Conservation (phyloP, 2,888 invertebrate genomes). For the Hypsopygia costalis region DNA sequence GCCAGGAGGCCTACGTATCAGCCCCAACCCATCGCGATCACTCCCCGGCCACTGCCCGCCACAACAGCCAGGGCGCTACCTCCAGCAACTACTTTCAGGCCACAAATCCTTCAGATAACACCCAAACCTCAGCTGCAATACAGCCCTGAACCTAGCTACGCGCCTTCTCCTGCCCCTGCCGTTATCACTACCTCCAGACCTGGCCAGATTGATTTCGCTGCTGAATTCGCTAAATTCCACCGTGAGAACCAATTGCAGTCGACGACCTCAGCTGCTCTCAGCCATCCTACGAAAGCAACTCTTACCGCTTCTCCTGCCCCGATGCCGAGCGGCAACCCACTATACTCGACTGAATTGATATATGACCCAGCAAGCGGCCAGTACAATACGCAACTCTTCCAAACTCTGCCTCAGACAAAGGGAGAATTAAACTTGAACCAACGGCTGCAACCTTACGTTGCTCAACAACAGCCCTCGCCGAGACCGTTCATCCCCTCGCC, state of each 20-base stretch:
- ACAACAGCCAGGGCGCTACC: slow-evolving; percentile 74
- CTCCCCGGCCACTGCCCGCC: slow-evolving; percentile 80
- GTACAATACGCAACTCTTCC: slow-evolving; percentile 89
- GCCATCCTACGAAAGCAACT: slow-evolving; percentile 56
- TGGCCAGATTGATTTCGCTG: slow-evolving; percentile 83
- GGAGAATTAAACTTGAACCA: slow-evolving; percentile 87
- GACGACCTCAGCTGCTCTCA: slow-evolving; percentile 62
- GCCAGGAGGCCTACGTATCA: slow-evolving; percentile 66
- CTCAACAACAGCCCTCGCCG: slow-evolving; percentile 78
- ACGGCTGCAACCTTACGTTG: slow-evolving; percentile 87
- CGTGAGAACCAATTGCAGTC: slow-evolving; percentile 82
- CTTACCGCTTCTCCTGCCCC: slow-evolving; percentile 50
- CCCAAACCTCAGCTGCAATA: slow-evolving; percentile 71
- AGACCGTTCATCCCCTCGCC: slow-evolving; percentile 80
- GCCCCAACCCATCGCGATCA: slow-evolving; percentile 77
- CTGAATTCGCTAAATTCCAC: slow-evolving; percentile 88
- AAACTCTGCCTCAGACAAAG: slow-evolving; percentile 86
- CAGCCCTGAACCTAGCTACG: slow-evolving; percentile 64
- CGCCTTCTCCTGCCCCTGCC: slow-evolving; percentile 54
- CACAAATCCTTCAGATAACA: slow-evolving; percentile 82
- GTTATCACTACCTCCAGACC: slow-evolving; percentile 48
- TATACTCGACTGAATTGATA: slow-evolving; percentile 88
- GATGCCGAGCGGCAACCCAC: slow-evolving; percentile 78
- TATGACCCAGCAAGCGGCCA: slow-evolving; percentile 88
- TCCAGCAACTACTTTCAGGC: slow-evolving; percentile 85